Percentiles rank a stretch among this genome's conserved stretches.
These are phyloP conservation scores for Zaprionus capensis DNA, from an alignment of 1,140 invertebrate species.

Conservation along the genomic window DNA sequence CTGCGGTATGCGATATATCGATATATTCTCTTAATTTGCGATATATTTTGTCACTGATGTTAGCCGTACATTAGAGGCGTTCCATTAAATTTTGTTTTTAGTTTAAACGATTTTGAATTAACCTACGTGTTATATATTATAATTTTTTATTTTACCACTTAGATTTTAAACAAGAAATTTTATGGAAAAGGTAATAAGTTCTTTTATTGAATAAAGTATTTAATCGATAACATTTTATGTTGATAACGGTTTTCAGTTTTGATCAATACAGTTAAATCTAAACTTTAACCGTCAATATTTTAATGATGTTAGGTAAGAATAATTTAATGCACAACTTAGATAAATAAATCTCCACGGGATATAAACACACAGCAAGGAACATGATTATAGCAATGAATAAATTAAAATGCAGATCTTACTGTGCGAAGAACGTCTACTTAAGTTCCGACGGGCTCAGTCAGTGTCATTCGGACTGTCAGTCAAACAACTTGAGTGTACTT, in stretches of 20 bases:
- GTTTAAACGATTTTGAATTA: neutral
- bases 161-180: neutral
- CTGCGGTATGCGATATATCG: neutral
- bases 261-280: neutral
- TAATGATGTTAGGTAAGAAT: neutral
- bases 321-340: slow-evolving; percentile 35
- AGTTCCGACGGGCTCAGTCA: slow-evolving; percentile 35
- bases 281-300: neutral
- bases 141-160: neutral
- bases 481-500: slow-evolving; percentile 41
- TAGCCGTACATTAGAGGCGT: neutral
- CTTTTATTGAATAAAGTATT: neutral
- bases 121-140: neutral
- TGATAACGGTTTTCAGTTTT: neutral
- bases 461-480: slow-evolving; percentile 63
- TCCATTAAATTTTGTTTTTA: neutral
- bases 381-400: slow-evolving; percentile 53
- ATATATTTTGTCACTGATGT: neutral
- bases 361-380: slow-evolving; percentile 16
- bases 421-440: slow-evolving; percentile 7
- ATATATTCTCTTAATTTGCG: slow-evolving; percentile 11
- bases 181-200: neutral
- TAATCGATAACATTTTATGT: neutral
- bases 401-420: slow-evolving; percentile 67
- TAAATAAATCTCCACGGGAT: slow-evolving; percentile 56